Conservation (phyloP, 2,888 invertebrate species). For the Calameuta idolon region DNA sequence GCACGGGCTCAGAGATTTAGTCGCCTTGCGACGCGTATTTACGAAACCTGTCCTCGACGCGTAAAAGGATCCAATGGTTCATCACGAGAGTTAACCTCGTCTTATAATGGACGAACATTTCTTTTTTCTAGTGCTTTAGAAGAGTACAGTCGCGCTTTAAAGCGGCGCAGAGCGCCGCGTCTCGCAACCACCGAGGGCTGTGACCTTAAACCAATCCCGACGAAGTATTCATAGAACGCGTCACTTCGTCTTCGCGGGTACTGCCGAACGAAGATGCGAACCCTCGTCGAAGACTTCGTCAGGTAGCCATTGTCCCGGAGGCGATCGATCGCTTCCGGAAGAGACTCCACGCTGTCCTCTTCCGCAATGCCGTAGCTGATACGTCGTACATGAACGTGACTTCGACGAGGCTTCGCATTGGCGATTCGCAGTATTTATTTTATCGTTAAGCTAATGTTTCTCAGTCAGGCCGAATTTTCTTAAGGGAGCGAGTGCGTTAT, state of each 20-base stretch:
- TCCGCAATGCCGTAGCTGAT: not conserved
- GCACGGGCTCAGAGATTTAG: not conserved
- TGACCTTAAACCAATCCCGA: conserved; percentile 41
- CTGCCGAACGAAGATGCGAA: not conserved
- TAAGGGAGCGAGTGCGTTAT: not conserved
- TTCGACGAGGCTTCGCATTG: not conserved
- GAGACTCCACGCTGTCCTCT: not conserved
- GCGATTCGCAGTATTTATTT: not conserved
- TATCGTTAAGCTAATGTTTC: not conserved
- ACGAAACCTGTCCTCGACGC: not conserved
- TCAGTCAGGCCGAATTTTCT: not conserved
- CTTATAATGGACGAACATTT: not conserved
- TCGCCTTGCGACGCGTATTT: conserved; percentile 13
- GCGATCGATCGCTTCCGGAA: not conserved
- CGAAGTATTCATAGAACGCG: conserved; percentile 1
- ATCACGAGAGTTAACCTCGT: not conserved
- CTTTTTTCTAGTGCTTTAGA: conserved; percentile 38
- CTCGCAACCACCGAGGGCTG: conserved; percentile 54
- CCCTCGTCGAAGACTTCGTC: not conserved
- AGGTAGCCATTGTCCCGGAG: not conserved
- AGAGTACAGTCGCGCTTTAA: conserved; percentile 8
- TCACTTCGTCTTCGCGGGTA: not conserved
- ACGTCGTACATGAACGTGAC: not conserved
- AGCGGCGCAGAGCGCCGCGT: conserved; percentile 31
- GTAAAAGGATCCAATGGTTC: not conserved